A percentile compares a stretch with the other conserved stretches of the same genome.
Conservation (phyloP, 2,113 vertebrate species). For the Cryptotis parvus region DNA sequence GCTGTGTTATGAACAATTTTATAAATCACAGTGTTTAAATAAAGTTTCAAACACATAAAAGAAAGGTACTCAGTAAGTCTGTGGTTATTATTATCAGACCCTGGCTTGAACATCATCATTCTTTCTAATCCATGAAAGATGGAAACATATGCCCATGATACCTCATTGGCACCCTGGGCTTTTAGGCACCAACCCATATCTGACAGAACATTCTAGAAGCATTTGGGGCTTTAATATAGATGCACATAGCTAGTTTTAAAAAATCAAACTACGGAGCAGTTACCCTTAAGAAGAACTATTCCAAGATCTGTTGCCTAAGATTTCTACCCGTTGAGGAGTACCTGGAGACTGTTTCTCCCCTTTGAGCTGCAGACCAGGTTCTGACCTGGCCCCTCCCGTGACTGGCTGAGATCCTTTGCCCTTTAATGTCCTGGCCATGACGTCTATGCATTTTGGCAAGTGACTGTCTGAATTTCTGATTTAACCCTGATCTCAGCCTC, state of each 20-base stretch:
- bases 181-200: not conserved
- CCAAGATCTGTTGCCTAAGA: not conserved
- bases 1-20: not conserved
- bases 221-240: constrained; percentile 15
- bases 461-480: constrained; percentile 56
- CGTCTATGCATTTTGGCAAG: not conserved
- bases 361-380: not conserved
- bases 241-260: constrained; percentile 33
- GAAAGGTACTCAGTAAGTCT: not conserved
- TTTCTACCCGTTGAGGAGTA: not conserved
- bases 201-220: constrained; percentile 19
- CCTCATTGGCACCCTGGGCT: not conserved
- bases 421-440: constrained; percentile 36
- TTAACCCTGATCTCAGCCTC: constrained; percentile 47
- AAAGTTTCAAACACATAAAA: not conserved
- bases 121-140: not conserved
- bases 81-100: not conserved
- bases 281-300: not conserved
- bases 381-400: not conserved
- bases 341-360: not conserved
- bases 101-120: not conserved
- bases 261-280: constrained; percentile 30
- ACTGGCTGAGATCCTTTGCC: not conserved
- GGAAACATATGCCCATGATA: not conserved
- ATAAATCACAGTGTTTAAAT: not conserved